Evolutionary conservation across 2,888 invertebrate species (phyloP).

Genomic region (Drosophila macrospina): DNA sequence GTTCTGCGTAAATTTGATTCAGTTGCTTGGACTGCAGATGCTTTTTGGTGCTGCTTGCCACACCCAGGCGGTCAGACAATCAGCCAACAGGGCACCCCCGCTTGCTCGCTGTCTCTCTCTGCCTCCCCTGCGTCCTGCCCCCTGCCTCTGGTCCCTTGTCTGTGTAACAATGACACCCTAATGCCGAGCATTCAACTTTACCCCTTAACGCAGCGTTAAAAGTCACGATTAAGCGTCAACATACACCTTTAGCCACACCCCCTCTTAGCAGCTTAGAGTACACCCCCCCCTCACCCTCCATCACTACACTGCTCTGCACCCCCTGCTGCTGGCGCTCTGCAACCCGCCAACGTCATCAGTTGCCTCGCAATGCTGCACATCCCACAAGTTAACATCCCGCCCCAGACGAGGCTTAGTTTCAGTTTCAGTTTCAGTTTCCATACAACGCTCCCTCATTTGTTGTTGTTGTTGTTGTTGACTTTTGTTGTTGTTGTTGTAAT

Average conservation of each 20-base stretch:
- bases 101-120: no score
- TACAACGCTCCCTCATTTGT: conserved; percentile 12
- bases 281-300: not conserved
- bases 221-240: conserved; percentile 70
- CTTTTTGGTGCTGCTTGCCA: conserved; percentile 33
- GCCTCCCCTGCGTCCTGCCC: not conserved
- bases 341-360: not conserved
- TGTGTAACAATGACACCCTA: conserved; percentile 41
- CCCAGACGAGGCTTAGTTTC: conserved; percentile 29
- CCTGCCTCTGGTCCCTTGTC: not conserved
- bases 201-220: conserved; percentile 66
- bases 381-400: conserved; percentile 30
- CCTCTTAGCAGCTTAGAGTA: not conserved
- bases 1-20: not conserved
- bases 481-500: conserved; percentile 27
- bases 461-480: not conserved
- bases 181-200: conserved; percentile 46
- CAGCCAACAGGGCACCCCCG: no score
- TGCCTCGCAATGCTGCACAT: conserved; percentile 31
- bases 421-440: conserved; percentile 22
- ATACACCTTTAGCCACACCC: conserved; percentile 37
- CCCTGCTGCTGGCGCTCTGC: no score
- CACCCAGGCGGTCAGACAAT: conserved; percentile 22
- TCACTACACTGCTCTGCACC: not conserved
- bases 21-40: conserved; percentile 33